These are phyloP conservation scores for Brachyrhaphis roseni DNA, from an alignment of 2,797 vertebrate genomes.

Conservation along the genomic window DNA sequence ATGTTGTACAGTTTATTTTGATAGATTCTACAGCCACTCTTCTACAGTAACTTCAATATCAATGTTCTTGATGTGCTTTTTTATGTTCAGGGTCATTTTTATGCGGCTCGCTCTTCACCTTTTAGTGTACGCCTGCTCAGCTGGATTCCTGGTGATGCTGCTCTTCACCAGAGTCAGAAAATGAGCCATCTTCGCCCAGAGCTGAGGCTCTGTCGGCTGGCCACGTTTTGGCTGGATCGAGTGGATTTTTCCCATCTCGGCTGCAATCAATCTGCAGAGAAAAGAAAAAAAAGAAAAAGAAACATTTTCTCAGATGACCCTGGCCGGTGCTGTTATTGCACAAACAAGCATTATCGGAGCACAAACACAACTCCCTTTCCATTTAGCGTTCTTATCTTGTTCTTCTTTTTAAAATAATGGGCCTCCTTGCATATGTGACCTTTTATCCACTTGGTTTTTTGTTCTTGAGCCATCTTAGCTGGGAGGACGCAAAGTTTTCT, in stretches of 20 bases:
- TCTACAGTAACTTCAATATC: background rate
- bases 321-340: conserved; percentile 55
- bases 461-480: conserved; percentile 38
- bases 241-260: conserved; percentile 80
- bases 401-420: conserved; percentile 38
- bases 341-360: conserved; percentile 61
- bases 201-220: conserved; percentile 54
- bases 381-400: conserved; percentile 67
- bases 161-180: conserved; percentile 71
- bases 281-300: conserved; percentile 33
- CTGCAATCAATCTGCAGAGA: conserved; percentile 73
- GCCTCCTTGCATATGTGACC: conserved; percentile 50
- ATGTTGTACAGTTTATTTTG: background rate
- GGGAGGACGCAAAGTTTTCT: conserved; percentile 41
- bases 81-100: background rate
- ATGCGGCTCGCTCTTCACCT: conserved; percentile 25
- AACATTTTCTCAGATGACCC: conserved; percentile 55
- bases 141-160: conserved; percentile 7
- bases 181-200: conserved; percentile 78
- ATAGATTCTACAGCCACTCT: background rate
- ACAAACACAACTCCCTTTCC: conserved; percentile 64
- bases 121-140: conserved; percentile 5
- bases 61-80: background rate
- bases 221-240: conserved; percentile 63
- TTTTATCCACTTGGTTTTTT: conserved; percentile 44